These are phyloP conservation scores for Bugulina stolonifera DNA, from an alignment of 2,888 invertebrate species.

Conservation along the genomic window DNA sequence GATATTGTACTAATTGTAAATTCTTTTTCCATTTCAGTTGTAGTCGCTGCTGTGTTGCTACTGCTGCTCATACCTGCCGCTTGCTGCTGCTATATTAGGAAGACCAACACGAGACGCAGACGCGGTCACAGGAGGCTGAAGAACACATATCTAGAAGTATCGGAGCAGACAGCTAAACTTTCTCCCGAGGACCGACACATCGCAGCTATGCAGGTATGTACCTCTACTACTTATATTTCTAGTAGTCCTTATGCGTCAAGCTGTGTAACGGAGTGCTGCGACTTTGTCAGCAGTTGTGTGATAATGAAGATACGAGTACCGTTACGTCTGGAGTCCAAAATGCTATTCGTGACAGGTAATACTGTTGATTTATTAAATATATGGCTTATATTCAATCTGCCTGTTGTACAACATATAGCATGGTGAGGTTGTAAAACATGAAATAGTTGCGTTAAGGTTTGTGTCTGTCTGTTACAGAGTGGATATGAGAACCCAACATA, in stretches of 20 bases:
- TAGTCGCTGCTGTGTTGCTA: background rate
- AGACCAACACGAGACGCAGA: background rate
- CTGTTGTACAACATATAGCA: too few species aligned
- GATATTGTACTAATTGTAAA: background rate
- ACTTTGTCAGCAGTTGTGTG: too few species aligned
- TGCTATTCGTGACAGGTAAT: too few species aligned
- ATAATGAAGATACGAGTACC: too few species aligned
- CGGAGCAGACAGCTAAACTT: background rate
- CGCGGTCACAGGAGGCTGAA: background rate
- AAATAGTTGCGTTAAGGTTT: too few species aligned
- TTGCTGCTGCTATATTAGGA: background rate
- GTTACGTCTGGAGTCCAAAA: too few species aligned
- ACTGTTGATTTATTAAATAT: too few species aligned
- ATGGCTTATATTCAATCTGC: too few species aligned
- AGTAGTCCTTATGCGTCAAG: too few species aligned
- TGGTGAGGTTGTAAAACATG: too few species aligned
- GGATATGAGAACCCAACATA: constrained; percentile 26
- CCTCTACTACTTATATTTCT: too few species aligned
- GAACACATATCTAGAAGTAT: background rate
- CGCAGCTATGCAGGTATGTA: constrained; percentile 20
- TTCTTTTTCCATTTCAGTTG: background rate
- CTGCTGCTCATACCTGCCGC: background rate
- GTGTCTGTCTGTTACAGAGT: background rate
- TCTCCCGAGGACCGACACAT: constrained; percentile 14
- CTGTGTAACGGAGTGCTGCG: too few species aligned